Evolutionary conservation across 64 coral and sea anemone species (phyloP).

Genomic region (Porites lutea): DNA sequence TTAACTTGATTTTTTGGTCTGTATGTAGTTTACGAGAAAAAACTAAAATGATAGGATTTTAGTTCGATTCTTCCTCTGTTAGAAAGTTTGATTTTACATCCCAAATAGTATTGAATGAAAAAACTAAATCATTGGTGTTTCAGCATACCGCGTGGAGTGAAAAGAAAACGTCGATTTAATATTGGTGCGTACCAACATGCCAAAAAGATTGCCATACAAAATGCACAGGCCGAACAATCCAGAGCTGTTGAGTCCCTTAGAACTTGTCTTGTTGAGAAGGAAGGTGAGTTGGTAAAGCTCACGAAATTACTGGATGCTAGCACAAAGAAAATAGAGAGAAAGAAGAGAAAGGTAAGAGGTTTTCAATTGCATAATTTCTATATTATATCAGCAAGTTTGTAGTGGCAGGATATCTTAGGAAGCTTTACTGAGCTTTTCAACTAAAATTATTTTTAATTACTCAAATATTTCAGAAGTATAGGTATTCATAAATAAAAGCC

Average conservation of each 20-base stretch:
- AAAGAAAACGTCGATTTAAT: background rate
- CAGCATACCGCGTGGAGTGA: slow-evolving; percentile 15
- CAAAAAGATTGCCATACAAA: no score
- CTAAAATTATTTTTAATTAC: slow-evolving; percentile 39
- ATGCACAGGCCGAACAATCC: no score
- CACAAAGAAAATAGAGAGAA: no score
- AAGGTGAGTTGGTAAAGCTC: no score
- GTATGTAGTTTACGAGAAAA: slow-evolving; percentile 25
- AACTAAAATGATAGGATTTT: slow-evolving; percentile 24
- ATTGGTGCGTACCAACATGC: background rate
- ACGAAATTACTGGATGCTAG: no score
- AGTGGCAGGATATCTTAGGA: slow-evolving; percentile 55
- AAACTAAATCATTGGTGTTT: slow-evolving; percentile 35
- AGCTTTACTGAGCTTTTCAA: slow-evolving; percentile 38
- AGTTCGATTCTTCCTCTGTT: slow-evolving; percentile 27
- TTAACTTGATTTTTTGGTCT: slow-evolving; percentile 11
- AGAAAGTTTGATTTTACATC: slow-evolving; percentile 26
- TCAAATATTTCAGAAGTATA: slow-evolving; percentile 54
- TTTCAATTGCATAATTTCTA: slow-evolving; percentile 74
- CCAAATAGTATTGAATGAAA: slow-evolving; percentile 10
- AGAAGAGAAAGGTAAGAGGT: background rate
- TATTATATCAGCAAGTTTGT: slow-evolving; percentile 56
- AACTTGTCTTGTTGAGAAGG: no score
- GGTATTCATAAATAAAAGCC: slow-evolving; percentile 52
- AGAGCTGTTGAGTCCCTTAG: no score